Conservation (phyloP, 1,140 invertebrate genomes). For the Calycopis cecrops region DNA sequence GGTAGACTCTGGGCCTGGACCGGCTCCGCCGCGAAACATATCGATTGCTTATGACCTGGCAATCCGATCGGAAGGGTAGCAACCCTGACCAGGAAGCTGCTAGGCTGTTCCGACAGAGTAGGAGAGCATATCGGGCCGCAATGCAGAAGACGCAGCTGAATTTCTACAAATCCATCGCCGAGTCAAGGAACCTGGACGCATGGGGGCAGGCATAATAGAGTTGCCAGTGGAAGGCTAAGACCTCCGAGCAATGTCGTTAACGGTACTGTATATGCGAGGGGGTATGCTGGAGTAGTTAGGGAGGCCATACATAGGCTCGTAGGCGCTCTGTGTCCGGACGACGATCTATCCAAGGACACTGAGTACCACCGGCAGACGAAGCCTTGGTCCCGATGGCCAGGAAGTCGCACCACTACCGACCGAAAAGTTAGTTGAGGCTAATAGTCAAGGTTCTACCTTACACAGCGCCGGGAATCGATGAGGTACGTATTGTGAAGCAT, state of each 20-base stretch:
- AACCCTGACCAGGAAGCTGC: too few species aligned
- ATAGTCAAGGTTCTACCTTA: slow-evolving; percentile 3
- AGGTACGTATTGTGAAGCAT: slow-evolving; percentile 30
- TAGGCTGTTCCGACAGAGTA: too few species aligned
- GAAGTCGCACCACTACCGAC: not conserved
- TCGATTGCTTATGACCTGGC: slow-evolving; percentile 25
- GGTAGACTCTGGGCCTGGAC: slow-evolving; percentile 30
- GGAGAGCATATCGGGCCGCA: too few species aligned
- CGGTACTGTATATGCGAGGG: too few species aligned
- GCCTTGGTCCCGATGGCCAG: too few species aligned
- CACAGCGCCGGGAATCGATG: slow-evolving; percentile 38
- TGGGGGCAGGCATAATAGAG: slow-evolving; percentile 31
- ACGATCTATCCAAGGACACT: too few species aligned
- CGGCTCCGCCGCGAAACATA: slow-evolving; percentile 5
- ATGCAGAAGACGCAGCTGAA: too few species aligned
- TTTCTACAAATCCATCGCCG: slow-evolving; percentile 20
- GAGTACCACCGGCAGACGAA: too few species aligned
- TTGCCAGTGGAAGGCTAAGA: too few species aligned
- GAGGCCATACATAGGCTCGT: slow-evolving; percentile 6
- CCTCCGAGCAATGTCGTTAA: too few species aligned
- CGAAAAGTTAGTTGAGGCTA: not conserved
- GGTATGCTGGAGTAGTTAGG: slow-evolving; percentile 17
- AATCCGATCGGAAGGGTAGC: slow-evolving; percentile 14
- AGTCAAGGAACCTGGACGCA: slow-evolving; percentile 30
- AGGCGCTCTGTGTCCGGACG: too few species aligned